These are phyloP conservation scores for Pantherophis guttatus DNA, from an alignment of 2,113 vertebrate genomes.

Conservation along the genomic window DNA sequence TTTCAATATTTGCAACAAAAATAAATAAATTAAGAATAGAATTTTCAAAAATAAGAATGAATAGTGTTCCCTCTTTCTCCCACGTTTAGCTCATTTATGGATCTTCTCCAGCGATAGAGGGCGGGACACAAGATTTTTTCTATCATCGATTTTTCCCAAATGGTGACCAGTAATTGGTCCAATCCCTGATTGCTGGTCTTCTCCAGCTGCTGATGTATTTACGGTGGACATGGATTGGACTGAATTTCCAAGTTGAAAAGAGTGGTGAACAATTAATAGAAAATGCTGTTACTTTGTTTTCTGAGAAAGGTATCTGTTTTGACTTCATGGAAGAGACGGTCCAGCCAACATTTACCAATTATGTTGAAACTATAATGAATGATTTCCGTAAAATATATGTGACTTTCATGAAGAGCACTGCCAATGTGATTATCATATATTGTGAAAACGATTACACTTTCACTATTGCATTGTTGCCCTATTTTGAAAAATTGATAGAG, in stretches of 20 bases:
- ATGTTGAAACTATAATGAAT: fast-evolving
- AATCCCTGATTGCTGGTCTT: neutral
- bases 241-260: too few species aligned
- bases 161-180: too few species aligned
- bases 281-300: too few species aligned
- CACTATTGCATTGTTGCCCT: neutral
- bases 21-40: neutral
- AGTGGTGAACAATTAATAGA: too few species aligned
- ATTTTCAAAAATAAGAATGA: neutral
- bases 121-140: neutral
- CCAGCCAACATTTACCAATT: neutral
- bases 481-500: neutral
- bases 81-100: neutral
- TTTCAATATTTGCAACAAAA: neutral
- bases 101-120: neutral
- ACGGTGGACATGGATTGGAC: too few species aligned
- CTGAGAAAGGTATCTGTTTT: too few species aligned
- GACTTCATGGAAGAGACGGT: too few species aligned
- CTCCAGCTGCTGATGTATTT: too few species aligned
- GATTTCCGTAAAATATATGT: fast-evolving
- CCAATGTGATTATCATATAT: neutral
- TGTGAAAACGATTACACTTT: neutral
- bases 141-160: neutral
- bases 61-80: neutral
- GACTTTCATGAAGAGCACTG: neutral